phyloP scores from a whole-genome alignment of 2,888 invertebrate species.

The Lottia scabra region DNA sequence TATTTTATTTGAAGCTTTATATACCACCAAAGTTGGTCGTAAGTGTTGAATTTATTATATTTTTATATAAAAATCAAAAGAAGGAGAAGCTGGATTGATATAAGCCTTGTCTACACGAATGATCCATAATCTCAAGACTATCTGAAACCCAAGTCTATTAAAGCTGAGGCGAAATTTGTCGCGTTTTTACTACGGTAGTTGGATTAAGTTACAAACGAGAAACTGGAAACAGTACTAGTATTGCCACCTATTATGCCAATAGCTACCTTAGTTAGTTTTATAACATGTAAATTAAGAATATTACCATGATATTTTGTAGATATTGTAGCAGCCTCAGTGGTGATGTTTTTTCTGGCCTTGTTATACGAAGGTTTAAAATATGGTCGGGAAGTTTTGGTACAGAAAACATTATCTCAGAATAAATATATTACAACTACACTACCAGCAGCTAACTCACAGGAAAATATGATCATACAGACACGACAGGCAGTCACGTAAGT shows the following conservation, averaged over 20 bases:
- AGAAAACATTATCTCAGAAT: conserved; percentile 35
- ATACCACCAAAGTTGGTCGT: conserved; percentile 49
- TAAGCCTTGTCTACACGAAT: too few species aligned
- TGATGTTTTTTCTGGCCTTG: conserved; percentile 91
- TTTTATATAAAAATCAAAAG: too few species aligned
- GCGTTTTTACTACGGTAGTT: too few species aligned
- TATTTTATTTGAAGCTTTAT: conserved; percentile 59
- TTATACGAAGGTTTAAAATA: conserved; percentile 97
- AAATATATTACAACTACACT: conserved; percentile 35
- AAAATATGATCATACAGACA: conserved; percentile 39
- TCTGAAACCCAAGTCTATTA: too few species aligned
- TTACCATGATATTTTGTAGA: conserved; percentile 40
- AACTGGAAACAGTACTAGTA: too few species aligned
- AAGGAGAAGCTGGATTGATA: too few species aligned
- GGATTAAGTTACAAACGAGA: too few species aligned
- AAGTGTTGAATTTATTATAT: conserved; percentile 16
- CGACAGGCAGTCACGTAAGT: conserved; percentile 47
- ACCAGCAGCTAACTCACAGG: conserved; percentile 30
- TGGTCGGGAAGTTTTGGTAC: conserved; percentile 72
- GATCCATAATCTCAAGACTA: too few species aligned
- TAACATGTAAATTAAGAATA: too few species aligned
- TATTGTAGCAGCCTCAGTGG: conserved; percentile 89
- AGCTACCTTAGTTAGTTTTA: too few species aligned
- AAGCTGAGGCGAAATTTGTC: too few species aligned
- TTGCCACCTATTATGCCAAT: too few species aligned